Percentiles rank a stretch among this genome's conserved stretches.
Conservation (phyloP, 2,888 invertebrate species). For the Nasonovia ribisnigri region DNA sequence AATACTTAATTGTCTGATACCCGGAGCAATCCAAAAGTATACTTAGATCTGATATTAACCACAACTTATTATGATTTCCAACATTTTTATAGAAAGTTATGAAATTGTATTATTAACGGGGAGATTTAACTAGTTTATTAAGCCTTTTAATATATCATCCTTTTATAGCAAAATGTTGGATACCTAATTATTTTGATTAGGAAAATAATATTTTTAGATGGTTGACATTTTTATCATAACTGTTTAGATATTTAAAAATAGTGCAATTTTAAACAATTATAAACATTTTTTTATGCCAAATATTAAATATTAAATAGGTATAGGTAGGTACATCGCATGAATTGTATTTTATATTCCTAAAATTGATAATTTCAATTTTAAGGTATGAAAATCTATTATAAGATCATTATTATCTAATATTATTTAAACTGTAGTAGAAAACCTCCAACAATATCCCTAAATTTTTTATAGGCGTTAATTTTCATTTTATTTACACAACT, state of each 20-base stretch:
- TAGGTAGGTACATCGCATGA: no score
- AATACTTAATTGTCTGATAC: background rate
- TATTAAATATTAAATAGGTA: no score
- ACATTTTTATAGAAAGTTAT: background rate
- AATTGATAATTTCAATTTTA: no score
- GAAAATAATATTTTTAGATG: background rate
- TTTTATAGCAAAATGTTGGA: background rate
- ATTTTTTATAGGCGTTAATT: no score
- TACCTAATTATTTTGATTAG: background rate
- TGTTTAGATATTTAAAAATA: background rate
- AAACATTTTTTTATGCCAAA: no score
- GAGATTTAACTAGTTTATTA: background rate
- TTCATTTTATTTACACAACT: no score
- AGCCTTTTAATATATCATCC: background rate
- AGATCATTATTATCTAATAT: no score
- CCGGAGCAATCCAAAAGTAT: background rate
- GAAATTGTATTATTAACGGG: background rate
- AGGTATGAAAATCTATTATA: no score
- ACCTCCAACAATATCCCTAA: no score
- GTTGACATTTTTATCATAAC: background rate
- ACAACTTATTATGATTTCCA: background rate
- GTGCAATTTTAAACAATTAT: background rate
- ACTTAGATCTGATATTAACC: background rate
- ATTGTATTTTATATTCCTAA: no score
- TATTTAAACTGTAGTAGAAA: no score